Conservation (phyloP, 2,797 vertebrate species). For the Rhinella marina region DNA sequence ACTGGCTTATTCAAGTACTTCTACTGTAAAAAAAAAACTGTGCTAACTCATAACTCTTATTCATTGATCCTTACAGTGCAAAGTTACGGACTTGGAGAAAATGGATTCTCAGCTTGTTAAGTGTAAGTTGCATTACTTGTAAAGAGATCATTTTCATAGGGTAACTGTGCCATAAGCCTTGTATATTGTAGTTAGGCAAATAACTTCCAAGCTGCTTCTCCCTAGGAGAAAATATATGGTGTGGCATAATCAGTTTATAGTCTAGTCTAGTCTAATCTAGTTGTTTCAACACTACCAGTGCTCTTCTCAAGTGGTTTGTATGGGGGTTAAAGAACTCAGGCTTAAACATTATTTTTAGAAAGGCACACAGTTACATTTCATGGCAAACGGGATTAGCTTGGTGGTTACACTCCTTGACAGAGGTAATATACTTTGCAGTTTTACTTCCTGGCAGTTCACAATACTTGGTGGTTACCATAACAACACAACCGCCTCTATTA, state of each 20-base stretch:
- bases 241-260: not conserved
- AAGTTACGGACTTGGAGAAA: not conserved
- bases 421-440: too few relatives aligned
- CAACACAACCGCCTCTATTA: too few relatives aligned
- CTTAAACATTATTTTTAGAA: too few relatives aligned
- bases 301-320: not conserved
- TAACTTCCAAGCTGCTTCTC: not conserved
- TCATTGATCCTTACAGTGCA: slow-evolving; percentile 1
- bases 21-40: not conserved
- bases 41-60: not conserved
- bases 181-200: not conserved
- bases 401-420: too few relatives aligned
- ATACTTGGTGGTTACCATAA: too few relatives aligned
- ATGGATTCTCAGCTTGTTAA: not conserved
- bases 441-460: too few relatives aligned
- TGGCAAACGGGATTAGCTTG: too few relatives aligned
- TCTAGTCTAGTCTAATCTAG: too few relatives aligned
- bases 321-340: too few relatives aligned
- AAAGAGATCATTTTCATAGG: not conserved
- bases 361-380: too few relatives aligned
- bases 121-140: not conserved
- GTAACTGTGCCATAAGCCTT: not conserved
- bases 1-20: not conserved
- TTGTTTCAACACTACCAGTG: not conserved
- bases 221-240: not conserved